phyloP scores from a whole-genome alignment of 2,888 invertebrate genomes.

The Amiota minor region DNA sequence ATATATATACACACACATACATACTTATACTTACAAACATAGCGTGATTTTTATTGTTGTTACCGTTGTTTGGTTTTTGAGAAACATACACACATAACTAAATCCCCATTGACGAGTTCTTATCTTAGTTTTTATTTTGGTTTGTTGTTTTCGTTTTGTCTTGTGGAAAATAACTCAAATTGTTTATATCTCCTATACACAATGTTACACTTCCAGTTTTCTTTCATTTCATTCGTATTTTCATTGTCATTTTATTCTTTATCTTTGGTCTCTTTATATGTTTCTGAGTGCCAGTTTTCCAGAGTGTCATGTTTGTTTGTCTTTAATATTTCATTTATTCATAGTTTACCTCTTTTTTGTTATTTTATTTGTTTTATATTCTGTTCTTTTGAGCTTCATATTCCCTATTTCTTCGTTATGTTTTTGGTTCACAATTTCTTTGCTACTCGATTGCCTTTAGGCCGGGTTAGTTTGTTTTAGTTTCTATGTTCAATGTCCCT shows the following conservation, averaged over 20 bases:
- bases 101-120: constrained; percentile 23
- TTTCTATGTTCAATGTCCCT: neutral
- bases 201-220: neutral
- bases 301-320: neutral
- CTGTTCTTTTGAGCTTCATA: neutral
- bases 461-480: neutral
- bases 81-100: constrained; percentile 3
- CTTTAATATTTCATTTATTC: constrained; percentile 27
- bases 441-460: neutral
- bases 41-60: too few species aligned
- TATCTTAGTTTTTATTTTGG: constrained; percentile 17
- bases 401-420: neutral
- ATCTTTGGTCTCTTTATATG: too few species aligned
- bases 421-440: neutral
- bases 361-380: neutral
- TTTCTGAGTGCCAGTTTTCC: neutral
- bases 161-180: neutral
- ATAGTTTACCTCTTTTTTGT: neutral
- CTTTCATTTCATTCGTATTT: neutral
- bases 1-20: too few species aligned
- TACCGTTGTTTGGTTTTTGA: neutral
- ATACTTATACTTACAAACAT: too few species aligned
- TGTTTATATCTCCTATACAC: neutral
- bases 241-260: neutral
- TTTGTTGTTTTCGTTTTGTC: neutral